Conservation (phyloP, 2,888 invertebrate genomes). For the Torymus aiolomorphi region DNA sequence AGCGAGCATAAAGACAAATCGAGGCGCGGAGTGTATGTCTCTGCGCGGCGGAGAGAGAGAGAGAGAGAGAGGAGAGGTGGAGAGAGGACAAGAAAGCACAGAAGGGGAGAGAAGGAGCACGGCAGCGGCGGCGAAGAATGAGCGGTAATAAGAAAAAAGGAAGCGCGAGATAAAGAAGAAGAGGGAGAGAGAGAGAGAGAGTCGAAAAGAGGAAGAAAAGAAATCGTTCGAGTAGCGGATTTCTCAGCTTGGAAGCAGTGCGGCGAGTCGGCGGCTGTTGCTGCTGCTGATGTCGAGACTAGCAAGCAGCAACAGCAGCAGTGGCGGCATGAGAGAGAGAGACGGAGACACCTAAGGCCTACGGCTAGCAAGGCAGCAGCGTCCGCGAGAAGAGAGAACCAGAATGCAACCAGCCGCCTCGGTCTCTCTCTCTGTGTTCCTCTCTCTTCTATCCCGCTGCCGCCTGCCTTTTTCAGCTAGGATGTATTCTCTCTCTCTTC, state of each 20-base stretch:
- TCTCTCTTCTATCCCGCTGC: no score
- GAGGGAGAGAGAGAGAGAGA: conserved; percentile 1
- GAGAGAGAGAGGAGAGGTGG: neutral
- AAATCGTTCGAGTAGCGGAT: conserved; percentile 49
- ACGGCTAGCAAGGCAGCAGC: conserved; percentile 61
- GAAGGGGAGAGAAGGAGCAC: no score
- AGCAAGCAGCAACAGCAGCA: conserved; percentile 28
- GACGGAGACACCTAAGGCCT: conserved; percentile 66
- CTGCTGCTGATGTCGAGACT: conserved; percentile 11
- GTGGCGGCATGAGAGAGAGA: neutral
- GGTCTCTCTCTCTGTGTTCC: neutral
- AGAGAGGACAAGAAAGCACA: neutral
- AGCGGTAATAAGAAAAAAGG: no score
- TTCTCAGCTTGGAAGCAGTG: conserved; percentile 41
- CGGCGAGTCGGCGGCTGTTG: neutral
- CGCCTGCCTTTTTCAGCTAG: no score
- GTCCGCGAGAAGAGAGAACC: conserved; percentile 54
- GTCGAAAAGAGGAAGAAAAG: conserved; percentile 32
- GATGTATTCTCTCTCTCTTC: neutral
- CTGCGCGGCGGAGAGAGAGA: neutral
- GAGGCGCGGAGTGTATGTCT: no score
- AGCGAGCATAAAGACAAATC: conserved; percentile 21
- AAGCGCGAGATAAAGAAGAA: no score
- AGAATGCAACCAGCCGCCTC: conserved; percentile 62
- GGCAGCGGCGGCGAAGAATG: no score